Percentiles rank a stretch among this genome's conserved stretches.
phyloP scores from a whole-genome alignment of 2,797 vertebrate species.

The Setipinna tenuifilis region DNA sequence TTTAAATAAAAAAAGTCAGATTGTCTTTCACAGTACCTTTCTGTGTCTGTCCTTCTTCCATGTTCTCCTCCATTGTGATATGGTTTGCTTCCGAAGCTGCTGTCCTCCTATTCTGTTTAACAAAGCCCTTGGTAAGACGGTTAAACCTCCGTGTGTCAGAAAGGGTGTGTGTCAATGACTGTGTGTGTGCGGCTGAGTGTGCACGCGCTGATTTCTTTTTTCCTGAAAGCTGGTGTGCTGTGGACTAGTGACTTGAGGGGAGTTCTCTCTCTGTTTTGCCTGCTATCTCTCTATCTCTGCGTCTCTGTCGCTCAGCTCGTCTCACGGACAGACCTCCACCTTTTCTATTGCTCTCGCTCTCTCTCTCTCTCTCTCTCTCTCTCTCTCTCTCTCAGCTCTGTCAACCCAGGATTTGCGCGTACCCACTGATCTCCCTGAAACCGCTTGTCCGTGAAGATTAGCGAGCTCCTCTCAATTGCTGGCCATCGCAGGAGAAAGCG shows the following conservation, averaged over 20 bases:
- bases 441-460: constrained; percentile 84
- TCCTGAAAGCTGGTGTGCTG: constrained; percentile 56
- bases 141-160: constrained; percentile 54
- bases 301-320: constrained; percentile 34
- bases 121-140: constrained; percentile 61
- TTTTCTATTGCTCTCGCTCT: not conserved
- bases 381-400: constrained; percentile 48
- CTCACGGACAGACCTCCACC: constrained; percentile 4
- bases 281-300: constrained; percentile 8
- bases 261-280: constrained; percentile 17
- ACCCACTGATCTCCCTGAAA: constrained; percentile 86
- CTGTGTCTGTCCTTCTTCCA: constrained; percentile 97
- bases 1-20: not conserved
- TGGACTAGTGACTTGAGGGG: constrained; percentile 7
- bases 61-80: constrained; percentile 93
- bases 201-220: constrained; percentile 55
- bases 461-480: constrained; percentile 81
- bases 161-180: constrained; percentile 39
- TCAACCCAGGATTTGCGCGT: constrained; percentile 81
- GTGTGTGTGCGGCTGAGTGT: constrained; percentile 48
- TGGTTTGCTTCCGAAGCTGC: constrained; percentile 72
- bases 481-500: constrained; percentile 71
- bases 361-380: constrained; percentile 70
- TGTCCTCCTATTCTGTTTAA: constrained; percentile 60
- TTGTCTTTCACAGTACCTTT: constrained; percentile 81